A percentile compares a stretch with the other conserved stretches of the same genome.
These are phyloP conservation scores for Enteromius argenteus DNA, from an alignment of 2,797 vertebrate genomes.

Conservation along the genomic window DNA sequence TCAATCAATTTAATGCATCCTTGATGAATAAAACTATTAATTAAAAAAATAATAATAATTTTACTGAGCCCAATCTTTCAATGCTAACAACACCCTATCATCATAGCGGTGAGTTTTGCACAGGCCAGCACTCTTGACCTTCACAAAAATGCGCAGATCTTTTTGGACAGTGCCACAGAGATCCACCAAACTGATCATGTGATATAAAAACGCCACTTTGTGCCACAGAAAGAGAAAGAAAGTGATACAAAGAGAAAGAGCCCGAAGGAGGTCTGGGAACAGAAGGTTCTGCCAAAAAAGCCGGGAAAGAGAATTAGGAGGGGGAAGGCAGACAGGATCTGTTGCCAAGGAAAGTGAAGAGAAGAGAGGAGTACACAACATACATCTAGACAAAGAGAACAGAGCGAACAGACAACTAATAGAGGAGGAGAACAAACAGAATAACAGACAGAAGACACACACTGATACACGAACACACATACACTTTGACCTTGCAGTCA, in stretches of 20 bases:
- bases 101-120: background rate
- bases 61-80: background rate
- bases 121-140: background rate
- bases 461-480: conserved; percentile 42
- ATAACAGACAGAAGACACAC: conserved; percentile 30
- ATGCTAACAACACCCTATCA: background rate
- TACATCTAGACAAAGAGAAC: conserved; percentile 49
- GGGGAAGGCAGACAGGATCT: conserved; percentile 51
- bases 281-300: conserved; percentile 53
- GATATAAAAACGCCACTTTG: conserved; percentile 68
- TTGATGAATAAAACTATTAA: background rate
- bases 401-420: conserved; percentile 44
- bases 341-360: conserved; percentile 63
- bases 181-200: conserved; percentile 66
- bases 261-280: conserved; percentile 57
- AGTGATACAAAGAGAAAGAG: conserved; percentile 60
- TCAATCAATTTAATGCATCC: background rate
- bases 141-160: background rate
- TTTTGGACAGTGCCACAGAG: conserved; percentile 3
- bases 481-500: conserved; percentile 35
- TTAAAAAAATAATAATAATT: background rate
- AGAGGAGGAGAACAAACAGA: conserved; percentile 57
- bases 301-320: conserved; percentile 40
- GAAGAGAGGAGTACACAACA: conserved; percentile 37
- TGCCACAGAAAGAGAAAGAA: conserved; percentile 66